A percentile compares a stretch with the other conserved stretches of the same genome.
Conservation (phyloP, 2,797 vertebrate species). For the Myotis myotis region DNA sequence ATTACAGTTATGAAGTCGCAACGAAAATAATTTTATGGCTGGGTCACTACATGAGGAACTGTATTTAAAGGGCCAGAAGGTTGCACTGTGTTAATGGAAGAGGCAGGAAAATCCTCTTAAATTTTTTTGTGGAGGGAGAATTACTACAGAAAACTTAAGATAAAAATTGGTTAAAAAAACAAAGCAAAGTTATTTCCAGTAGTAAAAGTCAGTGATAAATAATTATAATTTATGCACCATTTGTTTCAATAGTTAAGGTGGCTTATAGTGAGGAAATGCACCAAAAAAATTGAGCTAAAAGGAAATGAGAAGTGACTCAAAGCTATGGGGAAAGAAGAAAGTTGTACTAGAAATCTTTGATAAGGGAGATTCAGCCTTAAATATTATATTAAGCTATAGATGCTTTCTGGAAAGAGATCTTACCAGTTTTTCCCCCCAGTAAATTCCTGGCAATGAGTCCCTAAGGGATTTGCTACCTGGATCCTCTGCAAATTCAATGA, state of each 20-base stretch:
- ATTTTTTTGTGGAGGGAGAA: not conserved
- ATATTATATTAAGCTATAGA: not conserved
- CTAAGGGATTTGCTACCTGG: not conserved
- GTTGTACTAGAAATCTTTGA: not conserved
- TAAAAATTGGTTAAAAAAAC: not conserved
- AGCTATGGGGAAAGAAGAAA: not conserved
- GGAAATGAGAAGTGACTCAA: slow-evolving; percentile 4
- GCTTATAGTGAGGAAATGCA: not conserved
- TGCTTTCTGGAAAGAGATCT: not conserved
- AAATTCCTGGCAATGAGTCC: not conserved
- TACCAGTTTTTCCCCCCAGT: not conserved
- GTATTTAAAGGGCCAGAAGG: too few species aligned
- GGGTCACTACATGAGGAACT: too few species aligned
- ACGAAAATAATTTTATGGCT: too few species aligned
- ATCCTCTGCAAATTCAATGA: not conserved
- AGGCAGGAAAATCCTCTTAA: not conserved
- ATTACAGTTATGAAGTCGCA: too few species aligned
- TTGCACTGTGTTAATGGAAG: not conserved
- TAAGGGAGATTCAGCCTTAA: not conserved
- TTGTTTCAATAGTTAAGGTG: not conserved
- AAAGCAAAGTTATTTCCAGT: slow-evolving; percentile 3
- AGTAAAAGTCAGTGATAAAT: not conserved
- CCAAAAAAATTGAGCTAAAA: not conserved
- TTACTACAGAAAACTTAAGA: not conserved
- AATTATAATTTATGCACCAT: not conserved